Conservation (phyloP, 1,140 invertebrate species). For the Homalodisca vitripennis region DNA sequence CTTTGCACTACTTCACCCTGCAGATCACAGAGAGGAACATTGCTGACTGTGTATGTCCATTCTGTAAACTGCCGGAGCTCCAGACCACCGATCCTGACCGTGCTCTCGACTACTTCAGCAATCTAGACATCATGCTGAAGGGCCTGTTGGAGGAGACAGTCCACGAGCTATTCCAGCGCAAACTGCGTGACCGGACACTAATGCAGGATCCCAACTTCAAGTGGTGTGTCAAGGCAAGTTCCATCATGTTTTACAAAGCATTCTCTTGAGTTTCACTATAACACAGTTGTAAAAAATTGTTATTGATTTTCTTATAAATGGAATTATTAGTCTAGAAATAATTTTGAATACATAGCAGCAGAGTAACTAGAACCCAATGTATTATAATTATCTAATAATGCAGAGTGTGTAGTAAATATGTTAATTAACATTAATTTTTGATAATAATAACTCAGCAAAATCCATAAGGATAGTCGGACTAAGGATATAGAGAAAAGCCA, state of each 20-base stretch:
- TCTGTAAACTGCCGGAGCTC: slow-evolving; percentile 83
- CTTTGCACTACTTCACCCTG: slow-evolving; percentile 87
- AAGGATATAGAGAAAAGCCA: no score
- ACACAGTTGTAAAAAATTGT: no score
- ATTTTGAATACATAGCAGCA: no score
- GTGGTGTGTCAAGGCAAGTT: slow-evolving; percentile 84
- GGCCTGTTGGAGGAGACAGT: slow-evolving; percentile 73
- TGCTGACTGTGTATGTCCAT: slow-evolving; percentile 89
- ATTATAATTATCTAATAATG: no score
- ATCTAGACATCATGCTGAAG: slow-evolving; percentile 87
- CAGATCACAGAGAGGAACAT: slow-evolving; percentile 89
- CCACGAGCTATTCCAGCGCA: slow-evolving; percentile 90
- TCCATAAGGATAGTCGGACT: no score
- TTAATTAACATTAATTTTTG: no score
- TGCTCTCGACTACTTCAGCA: slow-evolving; percentile 84
- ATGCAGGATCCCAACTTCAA: slow-evolving; percentile 94
- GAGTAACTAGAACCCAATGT: no score
- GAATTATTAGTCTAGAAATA: no score
- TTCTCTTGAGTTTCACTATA: no score
- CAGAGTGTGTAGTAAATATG: no score
- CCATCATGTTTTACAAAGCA: neutral
- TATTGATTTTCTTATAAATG: no score
- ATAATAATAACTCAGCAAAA: no score
- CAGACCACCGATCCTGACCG: slow-evolving; percentile 59
- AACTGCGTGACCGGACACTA: slow-evolving; percentile 82